Evolutionary conservation across 2,888 invertebrate genomes (phyloP).

Genomic region (Tridacna gigas): DNA sequence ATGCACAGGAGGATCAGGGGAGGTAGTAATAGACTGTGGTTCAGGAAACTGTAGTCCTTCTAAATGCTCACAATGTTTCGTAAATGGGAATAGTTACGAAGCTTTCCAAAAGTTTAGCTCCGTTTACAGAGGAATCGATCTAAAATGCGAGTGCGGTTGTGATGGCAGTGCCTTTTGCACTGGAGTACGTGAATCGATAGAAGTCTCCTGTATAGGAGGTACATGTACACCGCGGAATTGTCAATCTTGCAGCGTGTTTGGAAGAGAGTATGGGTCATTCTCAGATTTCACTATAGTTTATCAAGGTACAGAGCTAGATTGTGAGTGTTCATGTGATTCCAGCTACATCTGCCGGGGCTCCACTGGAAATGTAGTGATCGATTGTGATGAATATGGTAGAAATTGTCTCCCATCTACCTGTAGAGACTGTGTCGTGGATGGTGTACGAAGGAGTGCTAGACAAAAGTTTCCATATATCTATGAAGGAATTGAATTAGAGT

Average conservation of each 20-base stretch:
- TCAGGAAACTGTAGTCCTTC: conserved; percentile 45
- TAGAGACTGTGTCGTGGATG: conserved; percentile 47
- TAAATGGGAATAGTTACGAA: conserved; percentile 18
- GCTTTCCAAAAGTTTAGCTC: conserved; percentile 6
- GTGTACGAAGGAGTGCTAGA: conserved; percentile 58
- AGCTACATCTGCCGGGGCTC: conserved; percentile 60
- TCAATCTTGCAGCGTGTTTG: conserved; percentile 38
- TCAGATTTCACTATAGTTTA: conserved; percentile 48
- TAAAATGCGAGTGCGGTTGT: conserved; percentile 42
- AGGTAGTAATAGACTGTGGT: conserved; percentile 41
- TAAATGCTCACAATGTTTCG: conserved; percentile 38
- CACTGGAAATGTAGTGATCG: conserved; percentile 19
- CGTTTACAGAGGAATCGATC: conserved; percentile 29
- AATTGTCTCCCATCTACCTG: conserved; percentile 45
- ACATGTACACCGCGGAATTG: conserved; percentile 51
- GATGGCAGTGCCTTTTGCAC: conserved; percentile 37
- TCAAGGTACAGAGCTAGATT: conserved; percentile 57
- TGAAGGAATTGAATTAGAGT: conserved; percentile 52
- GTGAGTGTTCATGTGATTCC: conserved; percentile 73
- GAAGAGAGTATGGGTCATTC: conserved; percentile 24
- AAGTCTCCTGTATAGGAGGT: conserved; percentile 55
- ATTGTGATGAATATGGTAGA: conserved; percentile 15
- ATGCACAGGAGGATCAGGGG: conserved; percentile 68
- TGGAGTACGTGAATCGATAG: conserved; percentile 25
- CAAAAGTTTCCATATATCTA: conserved; percentile 27